phyloP scores from a whole-genome alignment of 2,113 vertebrate genomes.

The Accipiter virgatus region DNA sequence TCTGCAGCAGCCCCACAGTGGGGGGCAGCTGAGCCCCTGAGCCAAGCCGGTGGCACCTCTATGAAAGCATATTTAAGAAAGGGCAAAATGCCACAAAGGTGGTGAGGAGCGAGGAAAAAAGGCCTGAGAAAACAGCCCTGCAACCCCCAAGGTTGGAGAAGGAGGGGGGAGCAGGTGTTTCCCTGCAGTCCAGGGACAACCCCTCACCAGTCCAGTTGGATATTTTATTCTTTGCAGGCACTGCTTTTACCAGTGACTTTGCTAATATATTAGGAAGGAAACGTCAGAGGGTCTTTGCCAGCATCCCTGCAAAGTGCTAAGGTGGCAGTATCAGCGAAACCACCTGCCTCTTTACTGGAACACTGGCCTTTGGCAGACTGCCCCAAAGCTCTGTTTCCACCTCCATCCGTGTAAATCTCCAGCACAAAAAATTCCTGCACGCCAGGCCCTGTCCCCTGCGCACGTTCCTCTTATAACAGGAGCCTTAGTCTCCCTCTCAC shows the following conservation, averaged over 20 bases:
- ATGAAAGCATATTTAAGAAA: not conserved
- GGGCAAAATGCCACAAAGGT: not conserved
- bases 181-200: not conserved
- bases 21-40: too few relatives aligned
- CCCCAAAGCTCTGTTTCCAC: not conserved
- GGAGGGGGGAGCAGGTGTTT: rapidly evolving
- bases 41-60: not conserved
- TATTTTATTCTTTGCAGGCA: not conserved
- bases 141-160: rapidly evolving
- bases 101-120: not conserved
- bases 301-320: not conserved
- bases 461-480: not conserved
- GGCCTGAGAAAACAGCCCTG: not conserved
- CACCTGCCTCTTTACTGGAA: not conserved
- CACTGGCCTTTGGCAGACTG: not conserved
- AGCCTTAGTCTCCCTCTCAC: not conserved
- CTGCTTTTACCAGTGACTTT: not conserved
- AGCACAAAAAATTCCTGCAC: not conserved
- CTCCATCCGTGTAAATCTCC: not conserved
- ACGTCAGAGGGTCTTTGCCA: not conserved
- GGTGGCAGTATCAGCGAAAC: not conserved
- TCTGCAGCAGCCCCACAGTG: not conserved
- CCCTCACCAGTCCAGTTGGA: too few relatives aligned
- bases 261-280: not conserved
- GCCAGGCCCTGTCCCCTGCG: not conserved